Conservation (phyloP, 2,797 vertebrate species). For the Halcyon badia region DNA sequence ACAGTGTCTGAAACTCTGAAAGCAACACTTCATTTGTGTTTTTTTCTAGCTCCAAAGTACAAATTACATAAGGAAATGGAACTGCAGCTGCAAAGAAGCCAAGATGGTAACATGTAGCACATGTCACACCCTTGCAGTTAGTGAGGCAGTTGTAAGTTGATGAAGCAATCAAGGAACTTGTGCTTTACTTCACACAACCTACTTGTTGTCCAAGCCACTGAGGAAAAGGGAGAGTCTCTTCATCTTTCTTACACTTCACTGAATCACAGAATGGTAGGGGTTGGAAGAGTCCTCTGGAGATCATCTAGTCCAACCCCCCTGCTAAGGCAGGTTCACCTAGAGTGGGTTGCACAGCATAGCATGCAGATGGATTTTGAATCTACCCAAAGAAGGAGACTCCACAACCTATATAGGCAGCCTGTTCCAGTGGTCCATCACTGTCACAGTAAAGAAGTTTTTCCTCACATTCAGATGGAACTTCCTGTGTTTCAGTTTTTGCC, state of each 20-base stretch:
- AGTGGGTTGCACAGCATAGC: not conserved
- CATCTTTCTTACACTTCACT: not conserved
- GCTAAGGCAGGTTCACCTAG: not conserved
- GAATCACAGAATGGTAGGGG: not conserved
- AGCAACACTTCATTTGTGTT: slow-evolving; percentile 79
- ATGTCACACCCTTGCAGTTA: not conserved
- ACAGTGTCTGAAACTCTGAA: slow-evolving; percentile 72
- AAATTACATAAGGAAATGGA: slow-evolving; percentile 66
- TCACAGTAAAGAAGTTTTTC: not conserved
- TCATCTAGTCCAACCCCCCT: not conserved
- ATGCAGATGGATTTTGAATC: not conserved
- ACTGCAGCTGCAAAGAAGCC: slow-evolving; percentile 68
- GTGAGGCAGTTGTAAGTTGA: not conserved
- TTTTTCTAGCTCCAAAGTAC: slow-evolving; percentile 66
- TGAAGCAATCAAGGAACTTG: not conserved
- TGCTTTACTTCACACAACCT: not conserved
- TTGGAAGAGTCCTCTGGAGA: not conserved
- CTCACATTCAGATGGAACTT: not conserved
- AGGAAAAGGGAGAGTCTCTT: not conserved
- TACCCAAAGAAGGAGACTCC: not conserved
- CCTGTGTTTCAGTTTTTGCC: not conserved
- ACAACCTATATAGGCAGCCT: not conserved
- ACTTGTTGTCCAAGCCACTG: not conserved
- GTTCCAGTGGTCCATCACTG: not conserved
- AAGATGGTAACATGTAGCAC: not conserved